phyloP scores from a whole-genome alignment of 1,140 invertebrate species.

The Heliconius eleuchia region DNA sequence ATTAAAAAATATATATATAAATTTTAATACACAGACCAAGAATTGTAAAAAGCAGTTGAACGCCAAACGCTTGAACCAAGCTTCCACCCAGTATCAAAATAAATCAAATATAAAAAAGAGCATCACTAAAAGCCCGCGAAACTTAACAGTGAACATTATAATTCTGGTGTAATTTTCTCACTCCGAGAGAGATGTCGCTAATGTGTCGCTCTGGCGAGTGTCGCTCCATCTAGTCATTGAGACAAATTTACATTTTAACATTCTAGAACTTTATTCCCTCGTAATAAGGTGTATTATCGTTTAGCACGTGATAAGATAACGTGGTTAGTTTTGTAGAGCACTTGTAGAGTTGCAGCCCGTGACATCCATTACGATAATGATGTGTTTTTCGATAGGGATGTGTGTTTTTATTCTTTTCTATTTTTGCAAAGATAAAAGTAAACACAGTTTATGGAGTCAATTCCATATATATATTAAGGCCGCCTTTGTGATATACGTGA shows the following conservation, averaged over 20 bases:
- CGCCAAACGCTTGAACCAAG: not conserved
- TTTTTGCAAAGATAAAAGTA: not conserved
- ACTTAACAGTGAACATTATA: slow-evolving; percentile 51
- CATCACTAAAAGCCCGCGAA: slow-evolving; percentile 42
- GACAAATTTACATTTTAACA: slow-evolving; percentile 45
- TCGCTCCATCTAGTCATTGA: slow-evolving; percentile 63
- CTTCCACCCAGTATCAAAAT: slow-evolving; percentile 13
- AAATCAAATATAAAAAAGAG: slow-evolving; percentile 30
- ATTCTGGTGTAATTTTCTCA: slow-evolving; percentile 73
- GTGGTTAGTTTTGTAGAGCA: slow-evolving; percentile 61
- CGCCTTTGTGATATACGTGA: too few relatives aligned
- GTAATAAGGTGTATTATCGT: slow-evolving; percentile 38
- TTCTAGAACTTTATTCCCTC: slow-evolving; percentile 31
- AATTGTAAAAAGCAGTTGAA: not conserved
- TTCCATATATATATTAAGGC: too few relatives aligned
- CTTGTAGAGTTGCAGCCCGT: slow-evolving; percentile 72
- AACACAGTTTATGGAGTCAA: too few relatives aligned
- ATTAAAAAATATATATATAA: too few relatives aligned
- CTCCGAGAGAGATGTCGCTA: slow-evolving; percentile 76
- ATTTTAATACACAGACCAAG: too few relatives aligned
- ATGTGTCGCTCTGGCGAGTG: slow-evolving; percentile 70
- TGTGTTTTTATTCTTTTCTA: not conserved
- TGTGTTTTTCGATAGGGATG: slow-evolving; percentile 54
- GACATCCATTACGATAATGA: slow-evolving; percentile 79
- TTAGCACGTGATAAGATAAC: slow-evolving; percentile 27